phyloP scores from a whole-genome alignment of 1,140 invertebrate species.

The honey bee (Apis mellifera) region Amel_HAv3.1 CM009945.2:3428501-3429000 shows the following conservation, averaged over 20 bases:
- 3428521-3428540: no score
- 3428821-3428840: constrained; percentile 8
- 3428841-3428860: not conserved
- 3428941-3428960: not conserved
- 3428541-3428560: no score
- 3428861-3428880: constrained; percentile 9
- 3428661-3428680: no score
- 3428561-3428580: no score
- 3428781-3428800: not conserved
- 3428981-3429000: not conserved
- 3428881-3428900: not conserved
- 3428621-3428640: no score
- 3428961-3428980: not conserved
- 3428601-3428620: no score
- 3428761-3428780: no score
- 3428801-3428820: not conserved
- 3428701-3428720: no score
- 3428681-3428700: no score
- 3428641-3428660: no score
- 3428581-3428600: no score
- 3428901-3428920: constrained; percentile 6
- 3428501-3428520: no score
- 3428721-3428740: not conserved
- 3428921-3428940: constrained; percentile 16
- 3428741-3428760: not conserved